Evolutionary conservation across 2,888 invertebrate genomes (phyloP), one percentile per base, ranked within the genome.

Genomic region (Mamestra brassicae): DNA sequence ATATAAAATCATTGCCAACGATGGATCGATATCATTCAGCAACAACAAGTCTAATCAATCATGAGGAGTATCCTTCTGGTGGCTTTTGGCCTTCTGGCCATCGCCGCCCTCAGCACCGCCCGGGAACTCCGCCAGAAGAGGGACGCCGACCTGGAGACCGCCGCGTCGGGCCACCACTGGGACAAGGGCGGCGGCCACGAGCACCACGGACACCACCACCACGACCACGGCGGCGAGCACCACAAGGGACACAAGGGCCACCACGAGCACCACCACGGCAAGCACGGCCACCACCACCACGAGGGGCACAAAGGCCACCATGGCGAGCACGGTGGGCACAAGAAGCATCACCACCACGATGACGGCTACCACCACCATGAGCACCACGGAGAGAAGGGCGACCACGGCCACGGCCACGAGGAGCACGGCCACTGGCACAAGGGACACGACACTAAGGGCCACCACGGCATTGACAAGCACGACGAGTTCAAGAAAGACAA

Each of bases 401-500:
- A 97, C 74, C 97, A 97, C 81, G 97, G 97, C 0, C 93, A 93
- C 76, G 93, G 93, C 0, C 93, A 93, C 75, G 95, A 96, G 54
- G 95, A 94, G 80, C 94, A 94, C 83, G 98, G 98, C 13, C 97
- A 97, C 87, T 98, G 97, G 94, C 98, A 98, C 87, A 98, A 98
- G 90, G 98, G 98, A 0, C 98, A 98, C 94, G 97, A 97, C 92
- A 98, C 98, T 81, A 98, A 98, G 90, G 98, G 98, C 81, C 98
- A 98, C 87, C 98, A 98, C 90, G 97, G 98, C 86, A 96, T 98
- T 2, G 98, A 98, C 93, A 98, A 98, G 90, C 94, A 98, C 83
- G 98, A 98, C 93, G 98, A 98, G 93, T 98, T 97, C 95, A 98
- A 98, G 91, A 98, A 98, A 92, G 97, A 98, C 89, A 98, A 98